phyloP scores from a whole-genome alignment of 2,113 vertebrate species.

The Indicator maculatus region DNA sequence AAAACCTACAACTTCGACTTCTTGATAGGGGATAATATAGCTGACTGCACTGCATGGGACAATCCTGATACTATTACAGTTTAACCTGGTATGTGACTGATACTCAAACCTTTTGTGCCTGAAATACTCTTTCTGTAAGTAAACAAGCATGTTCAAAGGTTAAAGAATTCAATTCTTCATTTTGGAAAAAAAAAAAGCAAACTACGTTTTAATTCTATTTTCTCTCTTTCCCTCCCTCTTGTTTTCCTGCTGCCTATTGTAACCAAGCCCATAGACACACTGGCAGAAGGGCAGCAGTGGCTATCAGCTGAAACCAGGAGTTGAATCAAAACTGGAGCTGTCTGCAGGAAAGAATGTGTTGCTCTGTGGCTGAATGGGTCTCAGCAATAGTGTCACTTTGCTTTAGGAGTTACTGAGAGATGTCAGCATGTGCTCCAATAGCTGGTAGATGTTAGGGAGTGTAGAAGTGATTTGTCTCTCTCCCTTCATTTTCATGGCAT shows the following conservation, averaged over 20 bases:
- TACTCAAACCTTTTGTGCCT: slow-evolving; percentile 72
- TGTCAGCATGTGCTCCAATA: background rate
- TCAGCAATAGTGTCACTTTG: background rate
- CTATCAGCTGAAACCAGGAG: slow-evolving; percentile 8
- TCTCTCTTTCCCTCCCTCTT: background rate
- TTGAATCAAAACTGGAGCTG: background rate
- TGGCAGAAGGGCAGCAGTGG: background rate
- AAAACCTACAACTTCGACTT: slow-evolving; percentile 25
- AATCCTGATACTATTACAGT: slow-evolving; percentile 67
- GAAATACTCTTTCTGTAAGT: slow-evolving; percentile 70
- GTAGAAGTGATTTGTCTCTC: background rate
- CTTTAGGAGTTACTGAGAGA: background rate
- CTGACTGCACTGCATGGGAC: slow-evolving; percentile 74
- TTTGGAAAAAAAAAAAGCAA: background rate
- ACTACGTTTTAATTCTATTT: background rate
- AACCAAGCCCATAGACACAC: background rate
- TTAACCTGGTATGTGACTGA: slow-evolving; percentile 72
- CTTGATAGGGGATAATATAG: slow-evolving; percentile 62
- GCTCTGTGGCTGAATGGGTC: background rate
- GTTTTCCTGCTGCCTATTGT: background rate
- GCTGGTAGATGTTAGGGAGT: background rate
- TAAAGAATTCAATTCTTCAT: slow-evolving; percentile 49
- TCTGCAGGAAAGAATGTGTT: background rate
- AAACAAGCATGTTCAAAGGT: slow-evolving; percentile 76
- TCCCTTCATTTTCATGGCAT: background rate